These are phyloP conservation scores for Rapana venosa DNA, from an alignment of 2,888 invertebrate species.

Conservation along the genomic window DNA sequence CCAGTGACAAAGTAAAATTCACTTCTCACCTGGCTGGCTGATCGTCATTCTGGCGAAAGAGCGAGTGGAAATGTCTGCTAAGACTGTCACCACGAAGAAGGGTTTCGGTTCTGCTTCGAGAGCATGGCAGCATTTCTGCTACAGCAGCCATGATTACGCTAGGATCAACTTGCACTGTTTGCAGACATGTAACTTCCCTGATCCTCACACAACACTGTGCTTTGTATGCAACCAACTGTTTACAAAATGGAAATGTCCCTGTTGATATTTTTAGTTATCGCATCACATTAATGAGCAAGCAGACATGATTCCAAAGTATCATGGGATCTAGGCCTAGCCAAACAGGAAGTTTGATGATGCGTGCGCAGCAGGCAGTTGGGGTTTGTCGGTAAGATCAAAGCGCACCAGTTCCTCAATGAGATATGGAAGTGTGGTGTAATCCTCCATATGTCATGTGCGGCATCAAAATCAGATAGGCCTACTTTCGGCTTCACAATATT, in stretches of 20 bases:
- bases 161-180: neutral
- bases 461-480: neutral
- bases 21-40: slow-evolving; percentile 42
- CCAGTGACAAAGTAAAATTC: too few species aligned
- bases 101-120: slow-evolving; percentile 65
- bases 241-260: neutral
- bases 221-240: neutral
- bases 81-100: slow-evolving; percentile 66
- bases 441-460: neutral
- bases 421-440: neutral
- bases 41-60: slow-evolving; percentile 63
- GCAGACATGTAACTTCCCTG: neutral
- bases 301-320: slow-evolving; percentile 36
- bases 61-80: slow-evolving; percentile 66
- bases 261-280: neutral
- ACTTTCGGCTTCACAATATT: neutral
- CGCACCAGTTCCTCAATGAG: too few species aligned
- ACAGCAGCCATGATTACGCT: slow-evolving; percentile 42
- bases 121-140: slow-evolving; percentile 61
- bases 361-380: neutral
- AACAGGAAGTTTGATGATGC: slow-evolving; percentile 14
- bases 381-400: neutral
- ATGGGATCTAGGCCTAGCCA: slow-evolving; percentile 12
- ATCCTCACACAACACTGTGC: neutral
- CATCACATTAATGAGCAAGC: slow-evolving; percentile 33